A percentile compares a stretch with the other conserved stretches of the same genome.
Conservation (phyloP, 1,140 invertebrate genomes). For the Drosophila hydei region DNA sequence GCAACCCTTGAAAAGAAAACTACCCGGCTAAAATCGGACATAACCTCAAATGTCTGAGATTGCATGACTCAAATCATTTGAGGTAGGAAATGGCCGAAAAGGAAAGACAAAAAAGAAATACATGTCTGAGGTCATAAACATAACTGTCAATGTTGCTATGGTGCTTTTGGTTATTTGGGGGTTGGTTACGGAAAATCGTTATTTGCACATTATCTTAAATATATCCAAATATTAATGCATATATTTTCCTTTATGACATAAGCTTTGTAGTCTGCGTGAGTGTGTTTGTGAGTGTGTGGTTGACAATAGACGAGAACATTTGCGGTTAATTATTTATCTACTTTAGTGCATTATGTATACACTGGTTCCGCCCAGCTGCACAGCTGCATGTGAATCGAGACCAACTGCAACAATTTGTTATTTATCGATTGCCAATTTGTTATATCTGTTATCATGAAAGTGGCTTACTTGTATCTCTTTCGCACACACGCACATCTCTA, state of each 20-base stretch:
- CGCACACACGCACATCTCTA: neutral
- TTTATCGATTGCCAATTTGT: constrained; percentile 38
- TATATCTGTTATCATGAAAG: constrained; percentile 22
- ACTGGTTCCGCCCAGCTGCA: constrained; percentile 4
- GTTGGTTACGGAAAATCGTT: constrained; percentile 28
- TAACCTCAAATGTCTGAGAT: constrained; percentile 39
- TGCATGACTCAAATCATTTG: constrained; percentile 23
- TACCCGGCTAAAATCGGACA: constrained; percentile 26
- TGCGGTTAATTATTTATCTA: constrained; percentile 11
- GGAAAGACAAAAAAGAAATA: neutral
- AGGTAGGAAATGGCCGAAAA: constrained; percentile 36
- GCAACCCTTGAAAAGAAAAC: constrained; percentile 25
- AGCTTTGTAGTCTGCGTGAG: too few species aligned
- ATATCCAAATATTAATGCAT: neutral
- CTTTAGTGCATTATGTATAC: constrained; percentile 9
- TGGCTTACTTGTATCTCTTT: constrained; percentile 13
- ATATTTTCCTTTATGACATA: constrained; percentile 34
- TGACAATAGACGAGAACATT: constrained; percentile 3
- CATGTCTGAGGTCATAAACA: constrained; percentile 32
- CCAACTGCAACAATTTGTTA: constrained; percentile 1
- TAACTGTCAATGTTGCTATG: constrained; percentile 2
- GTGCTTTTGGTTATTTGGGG: constrained; percentile 17
- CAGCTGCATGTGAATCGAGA: constrained; percentile 21
- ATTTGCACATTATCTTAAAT: neutral
- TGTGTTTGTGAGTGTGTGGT: constrained; percentile 8